phyloP scores from a whole-genome alignment of 2,797 vertebrate genomes.

The Prunella strophiata region DNA sequence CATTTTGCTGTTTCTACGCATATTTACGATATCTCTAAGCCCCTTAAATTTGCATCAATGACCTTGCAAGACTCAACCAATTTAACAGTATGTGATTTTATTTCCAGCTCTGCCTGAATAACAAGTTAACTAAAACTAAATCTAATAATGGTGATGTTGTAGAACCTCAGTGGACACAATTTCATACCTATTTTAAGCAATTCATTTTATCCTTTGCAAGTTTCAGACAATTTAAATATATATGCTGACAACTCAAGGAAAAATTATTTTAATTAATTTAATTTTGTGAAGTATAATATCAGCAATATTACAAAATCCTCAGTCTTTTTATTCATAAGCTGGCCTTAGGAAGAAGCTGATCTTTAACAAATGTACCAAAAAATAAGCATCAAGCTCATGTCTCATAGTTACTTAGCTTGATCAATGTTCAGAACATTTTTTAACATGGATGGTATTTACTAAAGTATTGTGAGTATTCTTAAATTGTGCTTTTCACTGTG shows the following conservation, averaged over 20 bases:
- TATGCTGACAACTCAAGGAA: background rate
- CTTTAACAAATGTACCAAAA: background rate
- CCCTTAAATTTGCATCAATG: background rate
- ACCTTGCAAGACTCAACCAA: background rate
- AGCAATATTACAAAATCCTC: background rate
- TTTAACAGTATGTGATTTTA: conserved; percentile 9
- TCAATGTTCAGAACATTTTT: background rate
- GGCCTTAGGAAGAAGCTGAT: background rate
- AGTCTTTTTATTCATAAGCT: background rate
- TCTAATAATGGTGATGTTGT: background rate
- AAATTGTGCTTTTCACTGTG: background rate
- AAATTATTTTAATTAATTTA: background rate
- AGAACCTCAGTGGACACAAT: background rate
- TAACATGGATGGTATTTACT: background rate
- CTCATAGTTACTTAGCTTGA: background rate
- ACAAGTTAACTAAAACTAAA: background rate
- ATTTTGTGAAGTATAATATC: background rate
- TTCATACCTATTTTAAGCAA: background rate
- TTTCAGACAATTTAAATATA: background rate
- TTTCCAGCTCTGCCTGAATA: background rate
- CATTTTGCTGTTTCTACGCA: background rate
- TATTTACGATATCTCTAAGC: background rate
- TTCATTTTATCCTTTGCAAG: background rate
- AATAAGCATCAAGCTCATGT: background rate
- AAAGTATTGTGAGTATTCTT: background rate